Percentiles rank a stretch among this genome's conserved stretches.
Conservation (phyloP, 2,113 vertebrate genomes). For the Chinchilla lanigera region DNA sequence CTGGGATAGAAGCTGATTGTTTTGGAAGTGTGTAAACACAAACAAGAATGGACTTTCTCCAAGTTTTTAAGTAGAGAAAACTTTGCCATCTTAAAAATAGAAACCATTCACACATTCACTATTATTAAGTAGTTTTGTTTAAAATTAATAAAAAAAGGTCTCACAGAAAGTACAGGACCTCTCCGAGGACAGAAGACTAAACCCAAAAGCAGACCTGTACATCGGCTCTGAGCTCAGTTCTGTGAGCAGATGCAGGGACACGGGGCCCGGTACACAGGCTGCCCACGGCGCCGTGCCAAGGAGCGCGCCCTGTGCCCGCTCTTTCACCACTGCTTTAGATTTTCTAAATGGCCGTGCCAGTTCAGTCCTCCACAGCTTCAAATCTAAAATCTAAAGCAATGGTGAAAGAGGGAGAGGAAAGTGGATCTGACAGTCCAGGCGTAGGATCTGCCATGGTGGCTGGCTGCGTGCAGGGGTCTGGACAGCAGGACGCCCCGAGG, state of each 20-base stretch:
- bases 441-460: accelerated
- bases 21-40: neutral
- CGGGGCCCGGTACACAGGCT: no score
- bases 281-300: neutral
- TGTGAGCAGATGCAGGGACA: neutral
- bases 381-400: neutral
- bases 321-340: neutral
- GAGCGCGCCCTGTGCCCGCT: neutral
- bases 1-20: neutral
- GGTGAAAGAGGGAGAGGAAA: neutral
- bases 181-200: neutral
- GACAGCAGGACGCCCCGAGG: neutral
- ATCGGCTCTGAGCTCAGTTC: neutral
- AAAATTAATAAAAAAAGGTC: neutral
- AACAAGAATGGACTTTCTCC: neutral
- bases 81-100: neutral
- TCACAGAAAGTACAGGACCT: neutral
- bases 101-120: neutral
- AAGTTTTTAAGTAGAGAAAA: neutral
- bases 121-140: neutral
- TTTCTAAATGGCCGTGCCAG: neutral
- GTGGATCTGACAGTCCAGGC: neutral
- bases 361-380: neutral
- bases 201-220: neutral
- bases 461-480: neutral